Evolutionary conservation across 1,140 invertebrate genomes (phyloP).

Genomic region (Sycophaga agraensis): DNA sequence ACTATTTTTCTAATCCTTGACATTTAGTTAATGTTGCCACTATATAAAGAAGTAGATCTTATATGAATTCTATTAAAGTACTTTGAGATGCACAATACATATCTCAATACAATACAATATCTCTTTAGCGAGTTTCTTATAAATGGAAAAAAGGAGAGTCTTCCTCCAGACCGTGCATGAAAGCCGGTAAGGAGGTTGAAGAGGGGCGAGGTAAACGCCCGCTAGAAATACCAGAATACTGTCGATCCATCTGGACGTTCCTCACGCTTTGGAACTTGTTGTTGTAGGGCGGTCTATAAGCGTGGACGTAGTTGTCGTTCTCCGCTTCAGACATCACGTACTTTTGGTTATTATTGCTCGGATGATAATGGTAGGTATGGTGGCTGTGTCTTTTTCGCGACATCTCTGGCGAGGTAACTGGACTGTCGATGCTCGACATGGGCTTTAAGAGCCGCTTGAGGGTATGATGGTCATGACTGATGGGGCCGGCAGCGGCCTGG

Average conservation of each 20-base stretch:
- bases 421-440: slow-evolving; percentile 82
- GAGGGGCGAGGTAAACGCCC: neutral
- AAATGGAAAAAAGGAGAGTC: no score
- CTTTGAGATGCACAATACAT: no score
- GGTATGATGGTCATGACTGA: slow-evolving; percentile 74
- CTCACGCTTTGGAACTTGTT: slow-evolving; percentile 58
- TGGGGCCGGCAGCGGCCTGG: neutral
- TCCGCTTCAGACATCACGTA: slow-evolving; percentile 55
- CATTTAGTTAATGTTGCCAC: no score
- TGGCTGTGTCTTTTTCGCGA: slow-evolving; percentile 68
- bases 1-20: no score
- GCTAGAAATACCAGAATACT: slow-evolving; percentile 44
- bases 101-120: no score
- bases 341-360: slow-evolving; percentile 54
- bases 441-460: slow-evolving; percentile 92
- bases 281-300: slow-evolving; percentile 53
- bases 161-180: no score
- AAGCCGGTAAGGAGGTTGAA: neutral
- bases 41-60: no score
- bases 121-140: no score
- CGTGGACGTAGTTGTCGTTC: slow-evolving; percentile 52
- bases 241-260: slow-evolving; percentile 53
- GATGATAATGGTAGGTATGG: slow-evolving; percentile 59
- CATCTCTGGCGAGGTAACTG: slow-evolving; percentile 86
- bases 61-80: no score